Percentiles rank a stretch among this genome's conserved stretches.
Conservation (phyloP, 1,140 invertebrate species). For the Brachionus sp. region DNA sequence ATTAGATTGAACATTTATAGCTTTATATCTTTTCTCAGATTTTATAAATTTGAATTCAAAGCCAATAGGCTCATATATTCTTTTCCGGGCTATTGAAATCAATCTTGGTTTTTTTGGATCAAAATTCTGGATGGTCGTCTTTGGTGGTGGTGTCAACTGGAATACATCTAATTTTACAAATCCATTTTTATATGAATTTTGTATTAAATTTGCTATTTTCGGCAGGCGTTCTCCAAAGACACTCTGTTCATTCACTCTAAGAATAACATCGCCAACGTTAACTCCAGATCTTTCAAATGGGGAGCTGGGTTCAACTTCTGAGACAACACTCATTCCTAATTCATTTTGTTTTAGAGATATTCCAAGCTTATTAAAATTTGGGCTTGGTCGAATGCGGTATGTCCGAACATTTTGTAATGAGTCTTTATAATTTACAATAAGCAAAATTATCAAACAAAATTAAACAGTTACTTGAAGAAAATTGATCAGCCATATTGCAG, state of each 20-base stretch:
- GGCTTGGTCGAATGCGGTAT: neutral
- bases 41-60: constrained; percentile 36
- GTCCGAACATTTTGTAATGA: neutral
- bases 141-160: neutral
- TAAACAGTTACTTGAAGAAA: neutral
- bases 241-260: constrained; percentile 10
- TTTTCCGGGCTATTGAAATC: neutral
- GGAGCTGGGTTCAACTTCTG: constrained; percentile 1
- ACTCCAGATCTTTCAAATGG: neutral
- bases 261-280: neutral
- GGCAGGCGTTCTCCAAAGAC: neutral
- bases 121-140: neutral
- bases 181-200: neutral
- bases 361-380: neutral
- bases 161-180: neutral
- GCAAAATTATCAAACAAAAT: too few relatives aligned
- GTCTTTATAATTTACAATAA: too few relatives aligned
- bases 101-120: neutral
- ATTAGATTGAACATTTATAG: neutral
- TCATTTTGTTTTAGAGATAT: neutral
- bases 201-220: neutral
- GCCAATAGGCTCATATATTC: neutral
- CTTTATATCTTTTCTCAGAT: neutral
- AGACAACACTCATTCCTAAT: neutral
- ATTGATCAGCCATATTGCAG: neutral